These are phyloP conservation scores for Aphidoletes aphidimyza DNA, from an alignment of 2,888 invertebrate species.

Conservation along the genomic window DNA sequence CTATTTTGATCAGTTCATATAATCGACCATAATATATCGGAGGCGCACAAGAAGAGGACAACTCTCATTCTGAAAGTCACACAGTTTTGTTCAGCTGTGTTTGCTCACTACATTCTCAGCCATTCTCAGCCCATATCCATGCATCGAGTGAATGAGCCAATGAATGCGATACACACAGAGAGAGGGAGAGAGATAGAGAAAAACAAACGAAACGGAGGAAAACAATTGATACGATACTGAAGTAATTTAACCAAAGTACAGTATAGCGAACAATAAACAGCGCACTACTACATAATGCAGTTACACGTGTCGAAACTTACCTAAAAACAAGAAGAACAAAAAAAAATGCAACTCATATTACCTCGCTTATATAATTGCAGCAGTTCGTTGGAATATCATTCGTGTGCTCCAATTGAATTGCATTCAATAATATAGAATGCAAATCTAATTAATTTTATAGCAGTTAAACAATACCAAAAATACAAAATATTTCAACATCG, in stretches of 20 bases:
- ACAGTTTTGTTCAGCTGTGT: no score
- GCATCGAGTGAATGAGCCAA: no score
- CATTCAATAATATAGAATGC: not conserved
- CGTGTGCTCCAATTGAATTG: constrained; percentile 2
- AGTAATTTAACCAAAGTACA: no score
- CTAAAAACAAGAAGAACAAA: not conserved
- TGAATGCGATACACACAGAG: no score
- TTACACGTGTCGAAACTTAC: constrained; percentile 32
- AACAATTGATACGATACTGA: no score
- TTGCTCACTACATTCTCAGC: no score
- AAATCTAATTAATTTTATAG: constrained; percentile 45
- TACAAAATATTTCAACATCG: no score
- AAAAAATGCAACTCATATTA: constrained; percentile 29
- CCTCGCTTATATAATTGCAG: not conserved
- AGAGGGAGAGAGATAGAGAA: no score
- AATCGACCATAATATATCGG: not conserved
- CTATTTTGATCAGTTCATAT: constrained; percentile 2
- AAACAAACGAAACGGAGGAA: no score
- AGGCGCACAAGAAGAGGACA: no score
- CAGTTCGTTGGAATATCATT: not conserved
- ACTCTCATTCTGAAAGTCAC: not conserved
- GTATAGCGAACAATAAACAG: no score
- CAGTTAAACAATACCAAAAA: not conserved
- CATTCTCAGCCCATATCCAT: no score
- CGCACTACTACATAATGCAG: not conserved